Conservation (phyloP, 2,113 vertebrate genomes). For the Ancistrus triradiatus region DNA sequence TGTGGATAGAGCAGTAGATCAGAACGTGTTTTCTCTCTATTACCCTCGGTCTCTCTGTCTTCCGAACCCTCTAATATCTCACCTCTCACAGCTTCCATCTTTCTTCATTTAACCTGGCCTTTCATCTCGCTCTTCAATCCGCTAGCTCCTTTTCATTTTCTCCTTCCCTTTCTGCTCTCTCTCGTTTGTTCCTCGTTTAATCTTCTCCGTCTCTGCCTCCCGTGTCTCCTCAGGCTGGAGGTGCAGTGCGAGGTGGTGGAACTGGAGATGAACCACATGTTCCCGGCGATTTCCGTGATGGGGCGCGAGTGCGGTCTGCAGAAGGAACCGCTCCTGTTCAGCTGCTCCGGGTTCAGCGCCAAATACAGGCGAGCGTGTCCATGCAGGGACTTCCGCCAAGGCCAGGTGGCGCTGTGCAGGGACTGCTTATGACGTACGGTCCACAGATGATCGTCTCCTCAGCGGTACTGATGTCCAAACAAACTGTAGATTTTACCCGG, state of each 20-base stretch:
- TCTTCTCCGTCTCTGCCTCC: neutral
- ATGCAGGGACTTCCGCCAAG: constrained; percentile 83
- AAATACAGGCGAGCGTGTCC: constrained; percentile 89
- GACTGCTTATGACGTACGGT: constrained; percentile 81
- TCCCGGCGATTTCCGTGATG: constrained; percentile 79
- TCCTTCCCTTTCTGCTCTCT: neutral
- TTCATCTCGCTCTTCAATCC: neutral
- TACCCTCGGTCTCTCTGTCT: neutral
- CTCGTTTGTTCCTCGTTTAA: neutral
- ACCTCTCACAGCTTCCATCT: neutral
- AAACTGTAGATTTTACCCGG: too few species aligned
- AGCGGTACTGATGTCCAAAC: too few species aligned
- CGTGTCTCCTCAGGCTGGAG: constrained; percentile 72
- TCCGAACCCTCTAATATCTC: neutral
- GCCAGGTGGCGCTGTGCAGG: constrained; percentile 91
- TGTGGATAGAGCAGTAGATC: neutral
- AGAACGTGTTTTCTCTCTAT: neutral
- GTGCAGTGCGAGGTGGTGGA: constrained; percentile 85
- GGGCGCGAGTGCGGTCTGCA: constrained; percentile 85
- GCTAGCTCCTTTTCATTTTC: neutral
- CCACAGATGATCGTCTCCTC: neutral
- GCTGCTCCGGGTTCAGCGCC: constrained; percentile 80
- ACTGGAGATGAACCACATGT: constrained; percentile 86
- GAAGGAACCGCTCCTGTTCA: constrained; percentile 89
- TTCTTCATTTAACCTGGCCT: neutral